phyloP scores from a whole-genome alignment of 2,113 vertebrate genomes.

The Taxidea taxus region DNA sequence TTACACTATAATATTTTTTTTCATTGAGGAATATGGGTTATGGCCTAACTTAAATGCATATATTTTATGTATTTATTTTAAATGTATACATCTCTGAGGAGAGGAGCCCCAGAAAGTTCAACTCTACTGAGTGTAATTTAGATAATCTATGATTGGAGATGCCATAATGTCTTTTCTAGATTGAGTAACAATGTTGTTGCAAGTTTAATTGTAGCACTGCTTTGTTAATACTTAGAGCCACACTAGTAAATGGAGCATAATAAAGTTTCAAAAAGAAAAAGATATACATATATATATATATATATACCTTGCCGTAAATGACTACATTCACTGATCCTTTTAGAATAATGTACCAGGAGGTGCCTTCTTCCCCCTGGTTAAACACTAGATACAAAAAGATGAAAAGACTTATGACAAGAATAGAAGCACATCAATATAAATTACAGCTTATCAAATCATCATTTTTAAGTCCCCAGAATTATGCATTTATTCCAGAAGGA shows the following conservation, averaged over 20 bases:
- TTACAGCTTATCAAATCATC: conserved; percentile 70
- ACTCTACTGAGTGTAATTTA: conserved; percentile 34
- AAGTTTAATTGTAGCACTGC: conserved; percentile 54
- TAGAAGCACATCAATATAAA: conserved; percentile 73
- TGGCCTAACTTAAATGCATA: conserved; percentile 48
- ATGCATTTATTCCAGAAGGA: conserved; percentile 25
- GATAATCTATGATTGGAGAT: conserved; percentile 62
- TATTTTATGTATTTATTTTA: background rate
- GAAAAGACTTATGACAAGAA: conserved; percentile 75
- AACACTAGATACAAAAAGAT: conserved; percentile 90
- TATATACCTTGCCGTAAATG: conserved; percentile 97
- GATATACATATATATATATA: background rate
- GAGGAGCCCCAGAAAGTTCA: conserved; percentile 19
- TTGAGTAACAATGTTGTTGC: conserved; percentile 45
- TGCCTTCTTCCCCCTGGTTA: conserved; percentile 99
- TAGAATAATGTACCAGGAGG: conserved; percentile 99
- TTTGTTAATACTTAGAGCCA: conserved; percentile 64
- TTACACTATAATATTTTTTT: conserved; percentile 6
- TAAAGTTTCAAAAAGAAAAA: conserved; percentile 74
- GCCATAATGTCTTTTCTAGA: conserved; percentile 54
- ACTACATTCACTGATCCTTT: conserved; percentile 99
- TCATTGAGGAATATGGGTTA: conserved; percentile 25
- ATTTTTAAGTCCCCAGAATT: conserved; percentile 48
- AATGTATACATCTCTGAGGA: background rate
- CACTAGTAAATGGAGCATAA: conserved; percentile 62